These are phyloP conservation scores for Anolis carolinensis DNA, from an alignment of 2,113 vertebrate species.

Conservation along the genomic window DNA sequence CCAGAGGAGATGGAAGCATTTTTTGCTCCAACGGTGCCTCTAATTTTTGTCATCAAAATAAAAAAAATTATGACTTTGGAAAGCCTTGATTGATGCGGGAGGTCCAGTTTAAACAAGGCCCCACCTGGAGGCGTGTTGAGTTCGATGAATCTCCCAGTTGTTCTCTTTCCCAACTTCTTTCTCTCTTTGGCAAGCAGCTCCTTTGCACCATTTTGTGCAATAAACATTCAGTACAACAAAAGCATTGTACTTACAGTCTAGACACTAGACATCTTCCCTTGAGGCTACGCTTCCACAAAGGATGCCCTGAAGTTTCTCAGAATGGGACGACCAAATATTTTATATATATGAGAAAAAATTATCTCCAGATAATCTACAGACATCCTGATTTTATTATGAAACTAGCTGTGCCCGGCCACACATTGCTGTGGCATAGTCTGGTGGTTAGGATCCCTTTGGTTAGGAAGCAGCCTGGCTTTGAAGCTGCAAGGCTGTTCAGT, in stretches of 20 bases:
- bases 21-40: rapidly evolving
- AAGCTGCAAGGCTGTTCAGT: too few species aligned
- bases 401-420: too few species aligned
- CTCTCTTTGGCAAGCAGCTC: too few species aligned
- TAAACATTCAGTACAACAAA: not conserved
- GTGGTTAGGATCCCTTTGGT: too few species aligned
- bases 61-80: not conserved
- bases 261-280: too few species aligned
- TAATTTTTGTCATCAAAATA: not conserved
- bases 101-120: not conserved
- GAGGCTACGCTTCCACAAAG: too few species aligned
- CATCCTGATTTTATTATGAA: not conserved
- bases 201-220: not conserved
- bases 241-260: not conserved
- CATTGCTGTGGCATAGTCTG: too few species aligned
- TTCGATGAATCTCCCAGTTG: not conserved
- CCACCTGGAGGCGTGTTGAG: not conserved
- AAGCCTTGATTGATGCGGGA: not conserved
- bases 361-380: not conserved
- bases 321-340: not conserved
- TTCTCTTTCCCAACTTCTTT: not conserved
- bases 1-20: rapidly evolving
- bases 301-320: not conserved
- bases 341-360: not conserved
- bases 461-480: too few species aligned